These are phyloP conservation scores for Celastrina argiolus DNA, from an alignment of 2,888 invertebrate species.

Conservation along the genomic window DNA sequence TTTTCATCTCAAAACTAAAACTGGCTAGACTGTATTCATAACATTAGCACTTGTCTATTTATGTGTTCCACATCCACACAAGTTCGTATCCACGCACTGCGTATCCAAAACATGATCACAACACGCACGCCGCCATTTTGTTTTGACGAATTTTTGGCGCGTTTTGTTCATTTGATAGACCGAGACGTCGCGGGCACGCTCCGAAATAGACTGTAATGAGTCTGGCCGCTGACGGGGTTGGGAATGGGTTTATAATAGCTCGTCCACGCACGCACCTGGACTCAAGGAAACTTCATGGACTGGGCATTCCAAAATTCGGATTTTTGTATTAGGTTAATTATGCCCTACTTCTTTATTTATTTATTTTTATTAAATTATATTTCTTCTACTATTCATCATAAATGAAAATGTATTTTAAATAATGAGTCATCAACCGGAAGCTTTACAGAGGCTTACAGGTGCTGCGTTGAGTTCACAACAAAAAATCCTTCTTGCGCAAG, in stretches of 20 bases:
- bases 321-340: no score
- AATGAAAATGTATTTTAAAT: no score
- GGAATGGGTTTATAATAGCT: conserved; percentile 5
- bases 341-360: no score
- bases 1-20: neutral
- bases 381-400: no score
- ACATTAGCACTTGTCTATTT: neutral
- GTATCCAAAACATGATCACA: conserved; percentile 20
- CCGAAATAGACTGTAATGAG: conserved; percentile 65
- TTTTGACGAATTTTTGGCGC: conserved; percentile 35
- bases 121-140: conserved; percentile 34
- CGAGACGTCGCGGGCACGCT: conserved; percentile 39
- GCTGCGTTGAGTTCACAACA: no score
- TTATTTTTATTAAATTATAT: no score
- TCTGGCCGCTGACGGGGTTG: conserved; percentile 28
- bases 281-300: neutral
- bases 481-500: no score
- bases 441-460: no score
- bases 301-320: neutral
- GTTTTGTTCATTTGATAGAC: conserved; percentile 28
- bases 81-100: conserved; percentile 11
- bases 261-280: neutral
- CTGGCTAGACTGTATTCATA: neutral
- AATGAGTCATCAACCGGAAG: no score
- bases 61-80: neutral